phyloP scores from a whole-genome alignment of 2,888 invertebrate genomes.

The Zootermopsis nevadensis region DNA sequence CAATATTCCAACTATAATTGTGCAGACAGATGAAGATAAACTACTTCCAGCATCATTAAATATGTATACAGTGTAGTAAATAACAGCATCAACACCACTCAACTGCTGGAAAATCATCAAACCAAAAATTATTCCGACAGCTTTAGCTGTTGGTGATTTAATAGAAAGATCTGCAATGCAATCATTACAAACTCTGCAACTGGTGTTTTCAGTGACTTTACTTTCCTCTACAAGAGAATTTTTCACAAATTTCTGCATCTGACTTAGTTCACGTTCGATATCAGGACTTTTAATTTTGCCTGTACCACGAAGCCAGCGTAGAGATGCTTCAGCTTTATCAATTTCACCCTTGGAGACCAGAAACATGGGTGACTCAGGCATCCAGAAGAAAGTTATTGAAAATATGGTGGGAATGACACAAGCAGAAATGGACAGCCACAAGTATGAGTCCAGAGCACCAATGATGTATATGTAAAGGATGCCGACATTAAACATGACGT shows the following conservation, averaged over 20 bases:
- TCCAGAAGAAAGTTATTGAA: conserved; percentile 58
- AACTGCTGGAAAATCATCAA: conserved; percentile 63
- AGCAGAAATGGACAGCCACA: conserved; percentile 58
- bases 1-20: conserved; percentile 62
- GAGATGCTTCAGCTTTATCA: conserved; percentile 60
- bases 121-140: conserved; percentile 55
- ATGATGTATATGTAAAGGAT: conserved; percentile 62
- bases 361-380: conserved; percentile 64
- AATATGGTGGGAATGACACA: conserved; percentile 58
- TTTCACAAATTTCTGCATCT: conserved; percentile 34
- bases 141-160: conserved; percentile 49
- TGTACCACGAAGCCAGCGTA: conserved; percentile 60
- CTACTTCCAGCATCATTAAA: conserved; percentile 57
- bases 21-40: conserved; percentile 57
- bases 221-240: conserved; percentile 7
- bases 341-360: conserved; percentile 53
- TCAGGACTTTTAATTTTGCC: background rate
- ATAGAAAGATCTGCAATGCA: conserved; percentile 56
- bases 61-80: conserved; percentile 58
- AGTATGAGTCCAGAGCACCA: conserved; percentile 61
- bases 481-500: conserved; percentile 64
- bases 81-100: conserved; percentile 58
- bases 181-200: background rate
- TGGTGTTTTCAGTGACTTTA: background rate
- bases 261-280: conserved; percentile 21